phyloP scores from a whole-genome alignment of 1,140 invertebrate genomes.

The Tribolium madens region DNA sequence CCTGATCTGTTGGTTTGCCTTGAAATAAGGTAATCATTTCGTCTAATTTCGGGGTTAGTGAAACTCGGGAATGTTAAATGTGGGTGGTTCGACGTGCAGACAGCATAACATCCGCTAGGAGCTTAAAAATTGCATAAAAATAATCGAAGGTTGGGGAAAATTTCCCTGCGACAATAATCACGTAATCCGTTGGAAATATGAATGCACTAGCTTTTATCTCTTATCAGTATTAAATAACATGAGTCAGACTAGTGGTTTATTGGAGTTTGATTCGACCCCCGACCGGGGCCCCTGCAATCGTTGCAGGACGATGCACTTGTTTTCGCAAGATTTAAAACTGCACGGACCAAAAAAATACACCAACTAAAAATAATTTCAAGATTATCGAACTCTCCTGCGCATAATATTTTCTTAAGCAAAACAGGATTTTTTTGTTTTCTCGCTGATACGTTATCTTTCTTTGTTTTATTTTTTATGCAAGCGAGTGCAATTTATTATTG shows the following conservation, averaged over 20 bases:
- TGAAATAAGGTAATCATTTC: slow-evolving; percentile 40
- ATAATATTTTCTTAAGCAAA: slow-evolving; percentile 42
- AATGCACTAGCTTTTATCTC: slow-evolving; percentile 28
- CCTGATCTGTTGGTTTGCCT: slow-evolving; percentile 22
- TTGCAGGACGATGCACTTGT: slow-evolving; percentile 41
- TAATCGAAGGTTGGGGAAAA: slow-evolving; percentile 9
- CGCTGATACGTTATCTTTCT: slow-evolving; percentile 38
- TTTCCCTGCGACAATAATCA: slow-evolving; percentile 19
- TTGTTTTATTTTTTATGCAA: slow-evolving; percentile 42
- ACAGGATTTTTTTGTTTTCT: slow-evolving; percentile 42
- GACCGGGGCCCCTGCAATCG: slow-evolving; percentile 40
- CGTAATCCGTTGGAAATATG: slow-evolving; percentile 26
- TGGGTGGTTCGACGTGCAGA: slow-evolving; percentile 42
- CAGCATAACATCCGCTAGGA: slow-evolving; percentile 40
- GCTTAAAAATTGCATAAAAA: slow-evolving; percentile 29
- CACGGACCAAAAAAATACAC: slow-evolving; percentile 35
- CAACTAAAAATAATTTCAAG: slow-evolving; percentile 38
- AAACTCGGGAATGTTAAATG: slow-evolving; percentile 33
- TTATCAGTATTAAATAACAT: slow-evolving; percentile 39
- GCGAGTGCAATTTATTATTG: slow-evolving; percentile 41
- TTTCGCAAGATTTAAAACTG: slow-evolving; percentile 39
- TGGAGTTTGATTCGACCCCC: slow-evolving; percentile 36
- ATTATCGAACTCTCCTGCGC: slow-evolving; percentile 30
- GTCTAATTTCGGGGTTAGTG: slow-evolving; percentile 41
- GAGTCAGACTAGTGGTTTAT: slow-evolving; percentile 31